Evolutionary conservation across 2,888 invertebrate species (phyloP).

Genomic region (Zele albiditarsus): DNA sequence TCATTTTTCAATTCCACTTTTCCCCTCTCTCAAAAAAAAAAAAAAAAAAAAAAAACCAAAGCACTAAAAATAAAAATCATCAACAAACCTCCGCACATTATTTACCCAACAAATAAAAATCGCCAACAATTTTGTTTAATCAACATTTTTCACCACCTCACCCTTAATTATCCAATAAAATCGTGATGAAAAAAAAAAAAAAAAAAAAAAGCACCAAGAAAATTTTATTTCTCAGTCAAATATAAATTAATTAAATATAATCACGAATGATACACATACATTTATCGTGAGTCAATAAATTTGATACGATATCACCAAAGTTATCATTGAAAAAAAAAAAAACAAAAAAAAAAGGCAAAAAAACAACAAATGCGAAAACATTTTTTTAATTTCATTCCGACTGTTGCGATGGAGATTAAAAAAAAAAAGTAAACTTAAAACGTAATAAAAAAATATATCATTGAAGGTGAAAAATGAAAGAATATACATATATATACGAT

Average conservation of each 20-base stretch:
- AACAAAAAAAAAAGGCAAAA: not conserved
- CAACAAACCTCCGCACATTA: too few relatives aligned
- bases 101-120: not conserved
- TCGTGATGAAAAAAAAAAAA: not conserved
- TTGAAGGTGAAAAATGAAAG: slow-evolving; percentile 11
- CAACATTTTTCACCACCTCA: not conserved
- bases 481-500: slow-evolving; percentile 17
- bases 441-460: not conserved
- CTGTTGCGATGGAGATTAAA: not conserved
- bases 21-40: too few relatives aligned
- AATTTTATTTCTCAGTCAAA: not conserved
- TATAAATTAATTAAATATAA: slow-evolving; percentile 11
- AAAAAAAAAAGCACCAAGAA: not conserved
- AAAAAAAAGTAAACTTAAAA: not conserved
- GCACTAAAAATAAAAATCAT: too few relatives aligned
- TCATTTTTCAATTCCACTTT: too few relatives aligned
- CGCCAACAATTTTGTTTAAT: not conserved
- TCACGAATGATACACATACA: not conserved
- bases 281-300: slow-evolving; percentile 24
- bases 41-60: too few relatives aligned
- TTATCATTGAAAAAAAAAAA: slow-evolving; percentile 4
- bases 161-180: not conserved
- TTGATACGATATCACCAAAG: not conserved
- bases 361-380: not conserved
- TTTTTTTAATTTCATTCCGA: not conserved